These are phyloP conservation scores for Gadopsis marmoratus DNA, from an alignment of 2,797 vertebrate genomes.

Conservation along the genomic window DNA sequence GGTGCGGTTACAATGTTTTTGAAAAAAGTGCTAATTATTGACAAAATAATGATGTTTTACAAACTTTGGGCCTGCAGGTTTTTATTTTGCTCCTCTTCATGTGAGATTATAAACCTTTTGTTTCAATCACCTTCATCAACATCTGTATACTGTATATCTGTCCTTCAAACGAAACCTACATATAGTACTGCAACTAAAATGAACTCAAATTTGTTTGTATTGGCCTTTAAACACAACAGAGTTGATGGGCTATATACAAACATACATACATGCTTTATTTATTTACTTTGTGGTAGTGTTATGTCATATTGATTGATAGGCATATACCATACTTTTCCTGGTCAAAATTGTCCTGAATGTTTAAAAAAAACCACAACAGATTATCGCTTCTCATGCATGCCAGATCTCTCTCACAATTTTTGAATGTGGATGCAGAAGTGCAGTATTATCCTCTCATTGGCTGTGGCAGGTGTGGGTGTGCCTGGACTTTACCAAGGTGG, in stretches of 20 bases:
- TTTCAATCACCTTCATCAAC: background rate
- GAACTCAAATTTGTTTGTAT: background rate
- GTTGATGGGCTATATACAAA: background rate
- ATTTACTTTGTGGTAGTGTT: background rate
- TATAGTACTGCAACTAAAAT: background rate
- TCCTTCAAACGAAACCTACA: background rate
- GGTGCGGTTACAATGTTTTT: background rate
- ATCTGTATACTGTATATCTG: background rate
- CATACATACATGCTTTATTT: too few species aligned
- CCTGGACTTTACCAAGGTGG: slow-evolving; percentile 95
- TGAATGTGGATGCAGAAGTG: slow-evolving; percentile 1
- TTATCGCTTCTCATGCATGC: background rate
- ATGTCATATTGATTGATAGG: background rate
- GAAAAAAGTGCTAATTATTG: background rate
- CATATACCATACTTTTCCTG: background rate
- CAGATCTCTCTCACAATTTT: background rate
- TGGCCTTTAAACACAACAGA: background rate
- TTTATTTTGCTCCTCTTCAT: background rate
- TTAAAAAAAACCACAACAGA: background rate
- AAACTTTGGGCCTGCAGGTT: background rate
- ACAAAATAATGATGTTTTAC: slow-evolving; percentile 5
- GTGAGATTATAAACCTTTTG: background rate
- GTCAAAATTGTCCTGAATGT: background rate
- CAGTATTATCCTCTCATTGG: slow-evolving; percentile 30
- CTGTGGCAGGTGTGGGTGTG: slow-evolving; percentile 90